Base-by-base conservation (phyloP, 2,113 vertebrate genomes). In the Gambusia holbrooki region DNA sequence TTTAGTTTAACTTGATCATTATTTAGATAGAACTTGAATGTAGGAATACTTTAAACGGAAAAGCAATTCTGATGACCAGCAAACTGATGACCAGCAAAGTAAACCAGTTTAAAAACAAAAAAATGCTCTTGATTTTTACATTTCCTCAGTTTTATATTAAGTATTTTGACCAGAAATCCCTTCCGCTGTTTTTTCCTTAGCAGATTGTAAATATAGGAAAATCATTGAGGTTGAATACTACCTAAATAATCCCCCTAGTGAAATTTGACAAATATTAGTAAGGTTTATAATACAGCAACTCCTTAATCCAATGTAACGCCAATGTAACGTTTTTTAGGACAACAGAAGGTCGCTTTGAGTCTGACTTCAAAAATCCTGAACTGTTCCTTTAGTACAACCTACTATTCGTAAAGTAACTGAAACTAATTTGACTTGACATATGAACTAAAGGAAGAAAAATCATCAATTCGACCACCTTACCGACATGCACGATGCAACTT, bases 401-500 rank as follows among this genome's bases (percentile, higher is more conserved):
- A 19, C 5, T 48, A 19, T 9, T 58, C 10, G 5, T 58, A 25
- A 58, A 58, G 2, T 58, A 58, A 11, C 8, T 54, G 35, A 54
- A 54, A 54, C 51, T 54, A 54, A 19, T 54, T 19, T 25, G 22
- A 54, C 22, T 8, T 19, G 51, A 54, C 51, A 25, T 22, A 54
- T 54, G 17, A 22, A 54, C 1, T 2, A 2, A 45, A 45, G 15
- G 5, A 54, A 54, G 51, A 6, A n/a, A 12, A 19, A 63, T 51
- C 29, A 51, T 30, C 40, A n/a, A 8, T 54, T 60, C 42, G 19
- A 42, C 22, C 15, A 66, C 11, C 32, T 48, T 66, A 35, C 22
- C 42, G 27, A 80, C 28, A 7, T 62, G 35, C 30, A 69, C 10
- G 48, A 5, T 54, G 62, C 69, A 80, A 14, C 73, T 81, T 69